Conservation (phyloP, 2,797 vertebrate genomes). For the Pogonophryne albipinna region DNA sequence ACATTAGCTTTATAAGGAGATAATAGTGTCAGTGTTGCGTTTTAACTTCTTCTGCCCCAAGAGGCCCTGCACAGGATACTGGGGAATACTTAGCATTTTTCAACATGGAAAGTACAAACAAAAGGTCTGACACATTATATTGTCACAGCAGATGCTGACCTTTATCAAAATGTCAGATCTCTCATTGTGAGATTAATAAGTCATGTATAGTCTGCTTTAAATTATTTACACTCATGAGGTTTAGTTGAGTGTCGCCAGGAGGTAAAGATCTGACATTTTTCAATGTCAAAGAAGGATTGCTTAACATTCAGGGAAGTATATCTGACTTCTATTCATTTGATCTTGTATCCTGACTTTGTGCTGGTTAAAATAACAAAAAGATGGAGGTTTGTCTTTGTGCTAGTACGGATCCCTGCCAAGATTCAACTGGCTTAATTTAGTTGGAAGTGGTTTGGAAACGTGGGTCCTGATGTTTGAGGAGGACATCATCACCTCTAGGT, state of each 20-base stretch:
- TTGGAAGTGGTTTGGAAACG: constrained; percentile 69
- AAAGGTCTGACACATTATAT: constrained; percentile 11
- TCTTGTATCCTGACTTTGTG: constrained; percentile 62
- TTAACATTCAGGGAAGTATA: constrained; percentile 44
- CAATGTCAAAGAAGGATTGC: constrained; percentile 51
- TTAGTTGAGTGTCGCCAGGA: constrained; percentile 12
- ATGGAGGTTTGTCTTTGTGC: constrained; percentile 48
- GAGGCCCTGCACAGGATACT: neutral
- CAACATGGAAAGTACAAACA: neutral
- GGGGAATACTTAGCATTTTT: neutral
- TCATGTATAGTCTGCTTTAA: constrained; percentile 17
- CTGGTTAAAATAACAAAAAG: constrained; percentile 19
- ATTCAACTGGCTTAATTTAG: constrained; percentile 73
- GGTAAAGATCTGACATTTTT: constrained; percentile 15
- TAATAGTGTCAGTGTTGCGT: too few relatives aligned
- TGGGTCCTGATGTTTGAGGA: constrained; percentile 48
- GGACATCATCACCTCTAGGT: constrained; percentile 60
- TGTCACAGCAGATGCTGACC: constrained; percentile 34
- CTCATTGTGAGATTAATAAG: constrained; percentile 32
- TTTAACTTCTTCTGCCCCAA: too few relatives aligned
- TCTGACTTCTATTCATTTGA: constrained; percentile 31
- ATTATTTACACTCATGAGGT: neutral
- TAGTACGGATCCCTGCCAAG: constrained; percentile 67
- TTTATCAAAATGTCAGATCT: constrained; percentile 53
- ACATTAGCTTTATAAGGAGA: neutral